These are phyloP conservation scores for Drosophila erecta DNA, from an alignment of 1,140 invertebrate species.

Conservation along the genomic window DNA sequence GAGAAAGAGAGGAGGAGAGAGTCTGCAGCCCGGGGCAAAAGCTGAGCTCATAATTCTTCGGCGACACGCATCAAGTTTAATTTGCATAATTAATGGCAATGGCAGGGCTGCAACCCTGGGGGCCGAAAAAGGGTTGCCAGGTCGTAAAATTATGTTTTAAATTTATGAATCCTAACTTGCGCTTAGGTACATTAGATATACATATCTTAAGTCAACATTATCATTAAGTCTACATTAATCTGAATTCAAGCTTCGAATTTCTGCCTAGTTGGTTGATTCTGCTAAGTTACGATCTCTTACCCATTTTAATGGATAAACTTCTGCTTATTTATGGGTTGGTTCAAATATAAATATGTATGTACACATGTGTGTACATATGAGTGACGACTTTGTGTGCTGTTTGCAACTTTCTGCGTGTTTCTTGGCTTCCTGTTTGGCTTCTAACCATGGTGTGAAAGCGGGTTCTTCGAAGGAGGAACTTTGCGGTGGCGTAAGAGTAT, in stretches of 20 bases:
- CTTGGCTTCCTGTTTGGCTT: constrained; percentile 36
- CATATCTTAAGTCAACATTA: too few relatives aligned
- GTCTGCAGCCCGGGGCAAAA: constrained; percentile 23
- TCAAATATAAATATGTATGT: background rate
- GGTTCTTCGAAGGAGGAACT: constrained; percentile 39
- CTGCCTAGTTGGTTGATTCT: too few relatives aligned
- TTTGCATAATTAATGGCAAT: constrained; percentile 77
- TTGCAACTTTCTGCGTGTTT: constrained; percentile 36
- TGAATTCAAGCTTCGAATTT: too few relatives aligned
- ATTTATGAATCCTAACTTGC: too few relatives aligned
- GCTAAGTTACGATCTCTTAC: background rate
- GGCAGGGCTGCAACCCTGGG: constrained; percentile 21
- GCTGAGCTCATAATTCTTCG: constrained; percentile 65
- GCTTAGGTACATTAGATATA: too few relatives aligned
- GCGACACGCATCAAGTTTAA: constrained; percentile 77
- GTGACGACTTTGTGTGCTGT: constrained; percentile 10
- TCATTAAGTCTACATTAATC: too few relatives aligned
- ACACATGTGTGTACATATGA: too few relatives aligned
- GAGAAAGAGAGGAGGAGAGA: constrained; percentile 7
- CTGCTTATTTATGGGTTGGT: background rate
- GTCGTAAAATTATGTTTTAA: background rate
- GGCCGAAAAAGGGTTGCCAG: constrained; percentile 24
- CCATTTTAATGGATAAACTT: background rate
- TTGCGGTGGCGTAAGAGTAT: constrained; percentile 31
- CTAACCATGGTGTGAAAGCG: constrained; percentile 37